Evolutionary conservation across 2,888 invertebrate species (phyloP).

Genomic region (Prosopocoilus inquinatus): DNA sequence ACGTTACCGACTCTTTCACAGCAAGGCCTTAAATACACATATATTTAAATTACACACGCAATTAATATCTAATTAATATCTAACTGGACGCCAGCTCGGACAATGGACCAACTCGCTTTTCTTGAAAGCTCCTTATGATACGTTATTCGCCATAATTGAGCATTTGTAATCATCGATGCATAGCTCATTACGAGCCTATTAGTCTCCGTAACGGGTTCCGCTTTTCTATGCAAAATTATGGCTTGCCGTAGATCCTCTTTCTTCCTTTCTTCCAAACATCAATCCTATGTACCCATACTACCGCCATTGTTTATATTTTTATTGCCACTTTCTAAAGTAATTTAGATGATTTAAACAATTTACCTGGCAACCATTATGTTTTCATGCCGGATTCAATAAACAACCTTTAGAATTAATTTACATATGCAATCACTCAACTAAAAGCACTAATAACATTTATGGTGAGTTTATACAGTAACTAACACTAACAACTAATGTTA

Average conservation of each 20-base stretch:
- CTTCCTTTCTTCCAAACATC: background rate
- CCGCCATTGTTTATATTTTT: too few species aligned
- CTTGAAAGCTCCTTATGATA: constrained; percentile 11
- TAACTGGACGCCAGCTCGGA: constrained; percentile 20
- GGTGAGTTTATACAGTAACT: too few species aligned
- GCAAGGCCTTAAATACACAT: constrained; percentile 11
- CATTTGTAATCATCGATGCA: constrained; percentile 27
- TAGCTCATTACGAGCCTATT: constrained; percentile 31
- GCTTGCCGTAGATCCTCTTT: background rate
- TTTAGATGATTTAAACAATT: background rate
- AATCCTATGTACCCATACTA: too few species aligned
- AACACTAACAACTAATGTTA: too few species aligned
- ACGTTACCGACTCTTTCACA: constrained; percentile 2
- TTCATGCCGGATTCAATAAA: too few species aligned
- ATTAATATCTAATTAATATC: constrained; percentile 30
- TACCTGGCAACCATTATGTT: background rate
- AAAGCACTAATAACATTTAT: too few species aligned
- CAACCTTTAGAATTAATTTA: too few species aligned
- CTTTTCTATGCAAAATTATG: constrained; percentile 29
- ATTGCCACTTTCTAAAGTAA: background rate
- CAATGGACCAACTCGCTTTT: constrained; percentile 18
- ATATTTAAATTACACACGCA: constrained; percentile 21
- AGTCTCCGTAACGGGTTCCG: constrained; percentile 28
- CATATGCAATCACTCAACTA: too few species aligned
- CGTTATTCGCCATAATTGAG: constrained; percentile 17